Percentiles rank a stretch among this genome's conserved stretches.
Conservation (phyloP, 2,113 vertebrate species). For the Amphiprion percula region DNA sequence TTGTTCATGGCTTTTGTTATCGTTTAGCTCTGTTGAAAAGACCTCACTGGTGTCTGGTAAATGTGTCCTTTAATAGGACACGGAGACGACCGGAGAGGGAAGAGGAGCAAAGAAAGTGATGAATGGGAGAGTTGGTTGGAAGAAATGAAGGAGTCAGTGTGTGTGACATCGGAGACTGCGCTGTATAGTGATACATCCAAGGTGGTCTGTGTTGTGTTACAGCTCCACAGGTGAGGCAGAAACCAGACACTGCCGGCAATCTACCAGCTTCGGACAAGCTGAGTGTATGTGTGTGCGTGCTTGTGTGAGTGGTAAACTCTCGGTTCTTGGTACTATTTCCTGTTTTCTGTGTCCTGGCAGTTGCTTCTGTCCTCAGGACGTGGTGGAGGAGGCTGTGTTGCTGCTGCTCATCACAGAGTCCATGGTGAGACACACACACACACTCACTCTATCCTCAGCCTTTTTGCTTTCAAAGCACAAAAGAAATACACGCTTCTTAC, state of each 20-base stretch:
- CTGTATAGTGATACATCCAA: conserved; percentile 61
- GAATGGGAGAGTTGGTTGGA: conserved; percentile 9
- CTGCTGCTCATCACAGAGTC: conserved; percentile 97
- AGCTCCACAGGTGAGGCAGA: conserved; percentile 69
- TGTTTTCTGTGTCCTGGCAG: conserved; percentile 86
- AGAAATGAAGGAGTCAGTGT: conserved; percentile 5
- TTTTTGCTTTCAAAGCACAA: too few relatives aligned
- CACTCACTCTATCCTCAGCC: not conserved
- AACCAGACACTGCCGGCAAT: conserved; percentile 64
- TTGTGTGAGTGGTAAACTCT: conserved; percentile 52
- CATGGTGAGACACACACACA: conserved; percentile 90
- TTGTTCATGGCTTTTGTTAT: conserved; percentile 53
- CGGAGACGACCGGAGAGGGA: not conserved
- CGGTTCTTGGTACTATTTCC: conserved; percentile 62
- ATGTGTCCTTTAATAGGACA: conserved; percentile 38
- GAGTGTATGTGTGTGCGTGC: conserved; percentile 50
- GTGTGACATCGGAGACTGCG: conserved; percentile 65
- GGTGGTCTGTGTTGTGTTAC: conserved; percentile 75
- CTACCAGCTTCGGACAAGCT: conserved; percentile 21
- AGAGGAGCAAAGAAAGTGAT: conserved; percentile 32
- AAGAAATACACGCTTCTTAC: not conserved
- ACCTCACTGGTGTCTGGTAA: conserved; percentile 24
- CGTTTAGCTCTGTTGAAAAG: conserved; percentile 23
- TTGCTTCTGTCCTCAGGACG: conserved; percentile 96
- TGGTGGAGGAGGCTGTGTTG: conserved; percentile 96